Base-by-base conservation (phyloP, 2,888 invertebrate species). In the Luperina nickerlii region DNA sequence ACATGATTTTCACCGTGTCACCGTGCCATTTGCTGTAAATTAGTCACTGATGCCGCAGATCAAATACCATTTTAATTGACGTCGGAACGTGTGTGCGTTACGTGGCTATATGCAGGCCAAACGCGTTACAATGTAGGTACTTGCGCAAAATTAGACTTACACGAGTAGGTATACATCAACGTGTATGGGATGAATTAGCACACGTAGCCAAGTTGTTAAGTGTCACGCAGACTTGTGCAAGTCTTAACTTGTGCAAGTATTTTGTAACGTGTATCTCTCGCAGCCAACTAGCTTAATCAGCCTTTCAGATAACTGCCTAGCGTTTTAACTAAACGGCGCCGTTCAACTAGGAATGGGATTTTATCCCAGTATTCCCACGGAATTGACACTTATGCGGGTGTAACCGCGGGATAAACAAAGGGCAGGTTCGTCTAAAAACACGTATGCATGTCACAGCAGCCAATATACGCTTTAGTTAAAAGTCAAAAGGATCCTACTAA, bases 401-500 rank as follows among this genome's bases (percentile, higher is more conserved):
- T 7, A 51, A 51, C 51, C 3, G 11, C 11, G 57, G 57, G 5
- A 1, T 57, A 24, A 57, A n/a, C n/a, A 20, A 18, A 32, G 5
- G 20, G 15, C 75, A 32, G 24, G 18, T 32, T 57, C 6, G 15
- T 15, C 4, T 20, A n/a, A 65, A 68, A 78, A 71, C 11, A 27
- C 24, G 45, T 60, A 32, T 60, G 8, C 11, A 45, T 18, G 20
- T 18, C 32, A 78, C 57, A 65, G 27, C 24, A 15, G 15, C 20
- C 48, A 42, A 9, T 15, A 7, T 18, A 42, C 24, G n/a, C 42
- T 32, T 20, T 76, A 66, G 42, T 78, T 78, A 69, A 51, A 78
- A 68, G 42, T n/a, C n/a, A 54, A 54, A 54, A 60, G 9, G 27
- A 45, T 24, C 2, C n/a, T 24, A 15, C 15, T 42, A 45, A 45